Evolutionary conservation across 2,797 vertebrate species (phyloP).

Genomic region (Lepus townsendii): DNA sequence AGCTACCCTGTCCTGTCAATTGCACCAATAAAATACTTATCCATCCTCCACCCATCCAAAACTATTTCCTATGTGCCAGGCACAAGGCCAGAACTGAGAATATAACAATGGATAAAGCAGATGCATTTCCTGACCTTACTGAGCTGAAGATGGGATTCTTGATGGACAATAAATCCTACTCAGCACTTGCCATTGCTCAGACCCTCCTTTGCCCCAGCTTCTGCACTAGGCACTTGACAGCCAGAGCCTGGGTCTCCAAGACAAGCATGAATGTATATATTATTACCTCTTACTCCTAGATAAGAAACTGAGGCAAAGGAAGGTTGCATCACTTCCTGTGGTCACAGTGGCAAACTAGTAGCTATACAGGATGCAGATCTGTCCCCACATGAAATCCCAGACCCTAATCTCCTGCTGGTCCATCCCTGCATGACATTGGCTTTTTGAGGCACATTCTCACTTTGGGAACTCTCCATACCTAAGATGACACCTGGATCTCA

Average conservation of each 20-base stretch:
- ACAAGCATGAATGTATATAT: background rate
- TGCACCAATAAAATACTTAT: background rate
- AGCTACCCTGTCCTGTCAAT: background rate
- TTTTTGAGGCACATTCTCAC: background rate
- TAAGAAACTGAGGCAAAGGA: background rate
- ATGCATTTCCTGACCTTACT: background rate
- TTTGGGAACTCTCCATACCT: background rate
- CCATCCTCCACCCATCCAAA: background rate
- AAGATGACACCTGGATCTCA: conserved; percentile 47
- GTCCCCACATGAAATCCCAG: background rate
- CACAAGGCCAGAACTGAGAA: background rate
- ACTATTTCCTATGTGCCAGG: background rate
- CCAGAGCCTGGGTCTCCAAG: background rate
- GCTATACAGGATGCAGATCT: background rate
- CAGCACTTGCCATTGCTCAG: background rate
- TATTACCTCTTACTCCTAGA: background rate
- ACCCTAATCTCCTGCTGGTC: background rate
- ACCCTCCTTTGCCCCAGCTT: background rate
- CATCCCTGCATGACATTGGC: background rate
- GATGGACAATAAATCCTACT: background rate
- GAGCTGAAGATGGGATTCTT: background rate
- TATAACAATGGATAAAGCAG: background rate
- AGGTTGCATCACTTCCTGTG: background rate
- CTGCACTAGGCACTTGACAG: background rate
- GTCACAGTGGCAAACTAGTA: background rate